Evolutionary conservation across 1,140 invertebrate species (phyloP), one percentile per base, ranked within the genome.

Genomic region (Brachionus sp.): DNA sequence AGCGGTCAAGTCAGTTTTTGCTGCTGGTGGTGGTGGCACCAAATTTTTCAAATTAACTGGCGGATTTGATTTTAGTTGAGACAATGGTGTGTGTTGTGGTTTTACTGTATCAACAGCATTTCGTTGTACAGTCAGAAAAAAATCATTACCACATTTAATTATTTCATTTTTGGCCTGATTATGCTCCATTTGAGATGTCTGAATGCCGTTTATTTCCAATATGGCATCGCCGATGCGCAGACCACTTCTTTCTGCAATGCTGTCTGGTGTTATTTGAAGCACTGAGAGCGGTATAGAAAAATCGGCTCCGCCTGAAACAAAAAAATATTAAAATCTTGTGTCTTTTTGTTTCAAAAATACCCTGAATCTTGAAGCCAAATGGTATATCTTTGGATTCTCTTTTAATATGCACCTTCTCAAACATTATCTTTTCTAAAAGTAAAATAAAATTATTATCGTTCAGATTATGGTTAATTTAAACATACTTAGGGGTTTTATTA

Each of bases 111-210:
- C 77, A 42, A 80, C 62, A 23, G 77, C 77, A 62, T 80, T 80
- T 12, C 87, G 86, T 83, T 87, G 85, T 19, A 89, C 85, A 33
- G 86, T 70, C n/a, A 90, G 84, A 78, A 89, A 87, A 33, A 90
- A 85, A 68, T 88, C 87, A 84, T 89, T 88, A 16, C 87, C 88
- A 39, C 87, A 86, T 80, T 88, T 83, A 5, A 90, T 86, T 13
- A 90, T 86, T 84, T 89, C 88, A 85, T 87, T 87, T 84, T 90
- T 88, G 10, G 88, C 89, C 80, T 86, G 85, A 66, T 88, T 86
- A 70, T 89, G 88, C 37, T 85, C 85, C 73, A 90, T 68, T 29
- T 86, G 85, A 13, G 86, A 84, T 4, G 88, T 86, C 33, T 87
- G 85, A 7, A 85, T 80, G n/a, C 86, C 77, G 5, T 87, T 86